A percentile compares a stretch with the other conserved stretches of the same genome.
Evolutionary conservation across 1,140 invertebrate genomes (phyloP).

Genomic region (Monomorium pharaonis): DNA sequence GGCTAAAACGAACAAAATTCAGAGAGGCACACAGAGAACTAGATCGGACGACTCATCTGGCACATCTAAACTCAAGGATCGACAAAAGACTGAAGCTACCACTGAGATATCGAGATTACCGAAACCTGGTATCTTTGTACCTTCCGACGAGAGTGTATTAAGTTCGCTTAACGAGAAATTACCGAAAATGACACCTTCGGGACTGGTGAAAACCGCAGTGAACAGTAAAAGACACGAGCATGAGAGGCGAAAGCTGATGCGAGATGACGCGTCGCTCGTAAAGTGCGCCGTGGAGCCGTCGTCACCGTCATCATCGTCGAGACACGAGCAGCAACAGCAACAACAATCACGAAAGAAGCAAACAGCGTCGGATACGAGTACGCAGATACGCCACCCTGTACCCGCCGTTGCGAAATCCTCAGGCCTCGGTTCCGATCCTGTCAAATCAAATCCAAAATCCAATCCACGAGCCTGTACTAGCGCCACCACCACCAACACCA

Average conservation of each 20-base stretch:
- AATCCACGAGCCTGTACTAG: slow-evolving; percentile 85
- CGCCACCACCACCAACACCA: slow-evolving; percentile 85
- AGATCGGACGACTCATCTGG: slow-evolving; percentile 40
- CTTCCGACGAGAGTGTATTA: slow-evolving; percentile 75
- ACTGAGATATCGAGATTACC: slow-evolving; percentile 67
- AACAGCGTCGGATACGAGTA: slow-evolving; percentile 68
- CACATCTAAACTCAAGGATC: slow-evolving; percentile 57
- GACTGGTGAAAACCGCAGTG: slow-evolving; percentile 88
- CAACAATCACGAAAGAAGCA: slow-evolving; percentile 63
- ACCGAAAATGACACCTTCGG: slow-evolving; percentile 87
- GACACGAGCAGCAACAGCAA: slow-evolving; percentile 46
- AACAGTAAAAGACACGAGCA: slow-evolving; percentile 87
- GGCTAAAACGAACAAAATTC: slow-evolving; percentile 58
- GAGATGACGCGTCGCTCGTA: slow-evolving; percentile 78
- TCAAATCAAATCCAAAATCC: slow-evolving; percentile 79
- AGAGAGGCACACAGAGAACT: slow-evolving; percentile 47
- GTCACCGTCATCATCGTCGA: slow-evolving; percentile 8
- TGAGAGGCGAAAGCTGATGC: slow-evolving; percentile 80
- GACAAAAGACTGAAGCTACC: slow-evolving; percentile 30
- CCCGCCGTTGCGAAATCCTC: slow-evolving; percentile 70
- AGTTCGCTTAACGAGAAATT: slow-evolving; percentile 69
- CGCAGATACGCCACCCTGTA: slow-evolving; percentile 79
- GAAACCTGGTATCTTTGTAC: slow-evolving; percentile 77
- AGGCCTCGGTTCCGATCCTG: slow-evolving; percentile 64
- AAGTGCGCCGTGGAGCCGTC: slow-evolving; percentile 68